These are phyloP conservation scores for Argyresthia albistria DNA, from an alignment of 2,888 invertebrate species.

Conservation along the genomic window DNA sequence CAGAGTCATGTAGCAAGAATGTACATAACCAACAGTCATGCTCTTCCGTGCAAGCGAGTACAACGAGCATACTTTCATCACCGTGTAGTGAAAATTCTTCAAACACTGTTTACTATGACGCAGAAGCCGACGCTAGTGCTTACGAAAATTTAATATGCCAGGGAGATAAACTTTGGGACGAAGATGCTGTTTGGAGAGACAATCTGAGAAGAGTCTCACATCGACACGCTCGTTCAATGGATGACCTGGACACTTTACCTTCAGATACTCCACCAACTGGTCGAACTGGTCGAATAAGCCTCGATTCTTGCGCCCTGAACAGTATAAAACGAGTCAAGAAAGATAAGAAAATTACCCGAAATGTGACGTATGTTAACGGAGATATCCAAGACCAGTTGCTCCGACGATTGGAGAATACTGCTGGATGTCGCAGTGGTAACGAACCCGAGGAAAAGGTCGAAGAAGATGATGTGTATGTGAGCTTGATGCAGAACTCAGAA, in stretches of 20 bases:
- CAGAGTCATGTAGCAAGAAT: constrained; percentile 28
- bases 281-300: constrained; percentile 30
- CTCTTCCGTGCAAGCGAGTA: constrained; percentile 42
- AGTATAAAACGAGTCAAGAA: constrained; percentile 60
- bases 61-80: constrained; percentile 57
- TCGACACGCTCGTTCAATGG: constrained; percentile 86
- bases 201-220: constrained; percentile 84
- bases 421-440: constrained; percentile 21
- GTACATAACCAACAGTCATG: constrained; percentile 24
- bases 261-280: constrained; percentile 24
- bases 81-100: constrained; percentile 63
- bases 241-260: constrained; percentile 78
- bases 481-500: constrained; percentile 47
- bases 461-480: constrained; percentile 68
- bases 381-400: constrained; percentile 68
- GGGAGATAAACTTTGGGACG: constrained; percentile 86
- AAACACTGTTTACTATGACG: constrained; percentile 62
- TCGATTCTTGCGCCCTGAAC: constrained; percentile 44
- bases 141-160: constrained; percentile 64
- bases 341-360: constrained; percentile 73
- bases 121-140: constrained; percentile 52
- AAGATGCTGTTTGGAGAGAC: constrained; percentile 86
- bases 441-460: constrained; percentile 43
- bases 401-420: constrained; percentile 35
- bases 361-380: constrained; percentile 86